These are phyloP conservation scores for Galleria mellonella DNA, from an alignment of 1,140 invertebrate species.

Conservation along the genomic window DNA sequence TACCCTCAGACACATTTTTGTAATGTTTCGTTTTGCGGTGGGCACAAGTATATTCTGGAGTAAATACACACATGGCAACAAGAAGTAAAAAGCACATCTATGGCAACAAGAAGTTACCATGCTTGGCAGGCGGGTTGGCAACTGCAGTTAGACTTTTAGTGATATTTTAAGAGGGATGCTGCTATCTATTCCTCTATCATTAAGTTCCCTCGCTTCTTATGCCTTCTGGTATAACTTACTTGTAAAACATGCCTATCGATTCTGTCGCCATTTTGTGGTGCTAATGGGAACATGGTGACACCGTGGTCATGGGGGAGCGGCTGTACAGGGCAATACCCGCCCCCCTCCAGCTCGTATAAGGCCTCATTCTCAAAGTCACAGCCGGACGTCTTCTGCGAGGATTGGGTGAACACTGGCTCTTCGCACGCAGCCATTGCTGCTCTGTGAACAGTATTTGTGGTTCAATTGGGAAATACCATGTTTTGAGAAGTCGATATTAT, in stretches of 20 bases:
- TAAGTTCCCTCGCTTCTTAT: too few species aligned
- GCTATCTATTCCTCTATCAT: too few species aligned
- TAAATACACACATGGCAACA: too few species aligned
- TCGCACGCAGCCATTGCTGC: slow-evolving; percentile 55
- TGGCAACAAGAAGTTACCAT: too few species aligned
- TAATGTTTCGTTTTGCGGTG: too few species aligned
- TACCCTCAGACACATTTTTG: too few species aligned
- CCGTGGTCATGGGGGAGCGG: slow-evolving; percentile 89
- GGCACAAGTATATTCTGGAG: too few species aligned
- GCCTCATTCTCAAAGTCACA: slow-evolving; percentile 62
- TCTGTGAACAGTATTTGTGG: slow-evolving; percentile 24
- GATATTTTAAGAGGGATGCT: too few species aligned
- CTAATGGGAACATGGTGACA: slow-evolving; percentile 87
- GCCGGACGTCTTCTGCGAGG: slow-evolving; percentile 34
- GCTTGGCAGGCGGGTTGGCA: too few species aligned
- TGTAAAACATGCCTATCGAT: slow-evolving; percentile 88
- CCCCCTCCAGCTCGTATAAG: slow-evolving; percentile 82
- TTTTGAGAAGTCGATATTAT: background rate
- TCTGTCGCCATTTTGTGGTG: slow-evolving; percentile 75
- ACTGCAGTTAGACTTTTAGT: too few species aligned
- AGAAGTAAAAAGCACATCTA: too few species aligned
- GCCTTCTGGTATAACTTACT: too few species aligned
- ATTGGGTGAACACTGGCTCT: slow-evolving; percentile 51
- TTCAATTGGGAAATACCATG: background rate
- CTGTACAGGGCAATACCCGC: slow-evolving; percentile 88